These are phyloP conservation scores for Schizothorax lantsangensis DNA, from an alignment of 2,797 vertebrate species.

Conservation along the genomic window DNA sequence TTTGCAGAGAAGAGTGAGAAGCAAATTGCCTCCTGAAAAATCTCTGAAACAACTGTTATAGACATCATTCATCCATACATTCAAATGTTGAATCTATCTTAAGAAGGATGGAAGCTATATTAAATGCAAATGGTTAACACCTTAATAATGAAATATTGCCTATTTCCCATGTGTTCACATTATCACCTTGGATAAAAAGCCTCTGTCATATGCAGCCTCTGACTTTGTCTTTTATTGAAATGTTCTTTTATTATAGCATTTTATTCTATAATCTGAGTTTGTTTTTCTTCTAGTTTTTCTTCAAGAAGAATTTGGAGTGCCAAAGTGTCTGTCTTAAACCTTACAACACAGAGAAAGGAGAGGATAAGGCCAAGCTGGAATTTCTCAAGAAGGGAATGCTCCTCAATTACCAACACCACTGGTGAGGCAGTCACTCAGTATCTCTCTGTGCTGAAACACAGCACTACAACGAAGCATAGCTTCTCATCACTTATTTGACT, in stretches of 20 bases:
- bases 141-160: neutral
- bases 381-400: conserved; percentile 95
- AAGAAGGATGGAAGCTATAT: neutral
- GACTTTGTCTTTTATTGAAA: neutral
- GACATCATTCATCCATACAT: neutral
- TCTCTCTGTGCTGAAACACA: neutral
- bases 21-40: neutral
- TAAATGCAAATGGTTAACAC: neutral
- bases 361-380: conserved; percentile 85
- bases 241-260: neutral
- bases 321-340: conserved; percentile 83
- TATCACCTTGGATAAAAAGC: neutral
- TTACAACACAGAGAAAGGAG: conserved; percentile 77
- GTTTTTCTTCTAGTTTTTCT: conserved; percentile 81
- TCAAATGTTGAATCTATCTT: neutral
- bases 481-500: conserved; percentile 11
- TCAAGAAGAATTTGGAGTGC: conserved; percentile 83
- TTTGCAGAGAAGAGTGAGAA: no score
- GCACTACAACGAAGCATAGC: neutral
- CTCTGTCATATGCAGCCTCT: neutral
- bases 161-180: neutral
- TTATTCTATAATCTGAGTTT: neutral
- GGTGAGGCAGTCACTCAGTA: conserved; percentile 75
- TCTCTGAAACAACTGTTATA: neutral
- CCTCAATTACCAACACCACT: conserved; percentile 95